Base-by-base conservation (phyloP, 2,888 invertebrate species). In the Clusia tigrina region DNA sequence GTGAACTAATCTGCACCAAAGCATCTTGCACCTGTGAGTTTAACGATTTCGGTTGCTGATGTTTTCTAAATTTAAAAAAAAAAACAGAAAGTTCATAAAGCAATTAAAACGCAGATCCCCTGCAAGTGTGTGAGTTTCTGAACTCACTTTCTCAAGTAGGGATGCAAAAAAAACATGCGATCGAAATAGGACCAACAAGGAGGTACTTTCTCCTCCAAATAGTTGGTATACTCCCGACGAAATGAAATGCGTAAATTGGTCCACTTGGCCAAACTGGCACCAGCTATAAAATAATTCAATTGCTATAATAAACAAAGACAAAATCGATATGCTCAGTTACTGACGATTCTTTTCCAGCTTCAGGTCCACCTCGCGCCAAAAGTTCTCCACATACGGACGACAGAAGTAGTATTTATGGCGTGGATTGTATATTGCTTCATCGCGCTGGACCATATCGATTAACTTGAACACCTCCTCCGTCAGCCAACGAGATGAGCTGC, bases 171-270 rank as follows among this genome's bases (percentile, higher is more conserved):
- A 60, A 81, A 78, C 83, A 83, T 83, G 15, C 80, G 79, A 60
- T 83, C 81, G 54, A 82, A 83, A 64, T 79, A 83, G 2, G 79
- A 77, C 83, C 83, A 83, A 51, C 80, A 81, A 0, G 83, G 81
- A 1, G 79, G 77, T 1, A 79, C 75, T 66, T 82, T 81, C 63
- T 81, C 81, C 25, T 80, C 80, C 57, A 81, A 68, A 61, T 78
- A 81, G 57, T 78, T 80, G 2, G 80, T 78, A 62, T 81, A 82
- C 62, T 83, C 83, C n/a, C 83, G 74, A 1, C 83, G 76, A 64
- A 83, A 83, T 0, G 81, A 80, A 32, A 82, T 81, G 10, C 83
- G 72, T 22, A 83, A 64, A 67, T 81, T 81, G 2, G 82, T 83
- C 83, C 83, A 83, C 68, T 83, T 83, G 1, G 81, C 78, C 23